Evolutionary conservation across 2,797 vertebrate species (phyloP).

Genomic region (Cyclopterus lumpus): DNA sequence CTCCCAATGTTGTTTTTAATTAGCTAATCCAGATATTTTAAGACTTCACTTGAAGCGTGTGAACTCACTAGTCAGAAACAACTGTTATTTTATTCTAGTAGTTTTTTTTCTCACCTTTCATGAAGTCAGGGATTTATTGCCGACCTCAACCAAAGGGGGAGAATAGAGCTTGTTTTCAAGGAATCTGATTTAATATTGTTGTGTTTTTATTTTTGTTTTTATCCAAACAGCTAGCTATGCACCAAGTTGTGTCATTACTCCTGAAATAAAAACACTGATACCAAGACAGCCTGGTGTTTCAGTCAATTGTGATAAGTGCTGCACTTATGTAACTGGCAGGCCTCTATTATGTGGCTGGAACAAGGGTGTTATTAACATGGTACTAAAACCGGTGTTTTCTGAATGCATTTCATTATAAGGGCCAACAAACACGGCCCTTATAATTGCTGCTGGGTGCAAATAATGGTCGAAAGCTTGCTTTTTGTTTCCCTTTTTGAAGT

Average conservation of each 20-base stretch:
- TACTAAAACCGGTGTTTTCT: slow-evolving; percentile 6
- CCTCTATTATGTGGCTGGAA: slow-evolving; percentile 31
- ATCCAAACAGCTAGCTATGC: background rate
- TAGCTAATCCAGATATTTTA: background rate
- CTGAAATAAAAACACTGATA: slow-evolving; percentile 25
- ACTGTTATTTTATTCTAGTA: background rate
- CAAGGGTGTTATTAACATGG: slow-evolving; percentile 15
- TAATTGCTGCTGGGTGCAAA: slow-evolving; percentile 1
- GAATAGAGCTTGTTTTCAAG: background rate
- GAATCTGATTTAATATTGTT: background rate
- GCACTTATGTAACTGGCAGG: slow-evolving; percentile 25
- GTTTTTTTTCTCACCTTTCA: background rate
- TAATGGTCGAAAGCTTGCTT: background rate
- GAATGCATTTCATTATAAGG: slow-evolving; percentile 1
- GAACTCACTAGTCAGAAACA: background rate
- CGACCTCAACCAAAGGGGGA: background rate
- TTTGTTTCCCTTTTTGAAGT: background rate
- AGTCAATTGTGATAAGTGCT: slow-evolving; percentile 33
- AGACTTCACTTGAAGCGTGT: background rate
- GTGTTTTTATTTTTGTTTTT: background rate
- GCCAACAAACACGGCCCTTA: slow-evolving; percentile 11
- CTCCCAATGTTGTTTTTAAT: background rate
- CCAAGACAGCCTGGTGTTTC: slow-evolving; percentile 29
- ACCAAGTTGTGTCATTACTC: slow-evolving; percentile 7
- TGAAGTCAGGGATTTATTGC: background rate